Evolutionary conservation across 2,888 invertebrate species (phyloP), one percentile per base, ranked within the genome.

Genomic region (Morinoia aosen): DNA sequence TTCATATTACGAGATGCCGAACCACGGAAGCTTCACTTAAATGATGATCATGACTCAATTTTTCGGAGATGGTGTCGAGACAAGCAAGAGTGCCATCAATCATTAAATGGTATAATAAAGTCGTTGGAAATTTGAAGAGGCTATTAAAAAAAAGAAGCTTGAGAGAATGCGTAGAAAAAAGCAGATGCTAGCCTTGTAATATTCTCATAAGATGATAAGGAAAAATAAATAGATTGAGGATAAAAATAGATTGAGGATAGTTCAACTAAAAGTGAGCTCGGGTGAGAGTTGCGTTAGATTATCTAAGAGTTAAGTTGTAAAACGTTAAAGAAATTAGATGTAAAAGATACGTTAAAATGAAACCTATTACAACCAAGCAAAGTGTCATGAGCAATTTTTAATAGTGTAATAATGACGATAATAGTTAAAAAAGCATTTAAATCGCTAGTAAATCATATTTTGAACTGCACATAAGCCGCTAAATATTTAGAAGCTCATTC

Each of bases 1-100:
- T 90, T 90, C 90, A 90, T 90, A 90, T 90, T 48, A 90, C 11
- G 90, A 90, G 90, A 40, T 90, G 40, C 90, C 90, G 90, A 90
- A 90, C 90, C 48, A 90, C 90, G 19, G 90, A 90, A 90, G 90
- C 90, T 48, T 11, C 40, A 40, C 90, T 76, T 76, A 76, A 76
- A 76, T 76, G 76, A 76, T 33, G 25, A 90, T 90, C 90, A 90
- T 39, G 90, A 48, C 90, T 90, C 90, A 90, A 90, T 90, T 90
- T 48, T 19, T 90, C 12, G 11, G 14, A 90, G 90, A 90, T 90
- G 40, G 39, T 90, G 90, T 48, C 90, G 48, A 90, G 90, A 90
- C 90, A 90, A 90, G 90, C 90, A 90, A 40, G 90, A 8, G 14
- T 39, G 40, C 14, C 90, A 90, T 90, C 90, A 48, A 90, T 90